Percentiles rank a stretch among this genome's conserved stretches.
These are phyloP conservation scores for Megaceryle alcyon DNA, from an alignment of 2,797 vertebrate species.

Conservation along the genomic window DNA sequence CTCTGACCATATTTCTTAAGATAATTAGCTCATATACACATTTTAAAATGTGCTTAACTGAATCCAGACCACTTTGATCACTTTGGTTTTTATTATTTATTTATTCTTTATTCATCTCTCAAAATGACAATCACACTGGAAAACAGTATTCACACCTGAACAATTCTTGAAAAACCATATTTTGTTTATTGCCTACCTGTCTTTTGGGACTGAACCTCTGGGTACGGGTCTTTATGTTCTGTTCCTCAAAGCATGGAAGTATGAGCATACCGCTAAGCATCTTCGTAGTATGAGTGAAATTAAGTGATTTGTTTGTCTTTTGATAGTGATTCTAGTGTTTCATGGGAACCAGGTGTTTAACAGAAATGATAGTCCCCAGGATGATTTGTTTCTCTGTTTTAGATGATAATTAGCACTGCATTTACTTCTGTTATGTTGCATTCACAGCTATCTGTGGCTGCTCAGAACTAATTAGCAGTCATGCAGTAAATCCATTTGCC, in stretches of 20 bases:
- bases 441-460: slow-evolving; percentile 34
- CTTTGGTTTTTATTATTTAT: not conserved
- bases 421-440: slow-evolving; percentile 45
- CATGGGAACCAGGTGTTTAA: slow-evolving; percentile 27
- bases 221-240: not conserved
- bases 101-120: not conserved
- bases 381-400: slow-evolving; percentile 44
- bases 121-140: not conserved
- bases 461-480: slow-evolving; percentile 61
- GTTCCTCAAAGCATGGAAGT: not conserved
- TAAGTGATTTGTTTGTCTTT: slow-evolving; percentile 11
- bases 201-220: not conserved
- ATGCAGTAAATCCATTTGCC: slow-evolving; percentile 47
- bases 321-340: slow-evolving; percentile 37
- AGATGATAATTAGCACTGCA: slow-evolving; percentile 32
- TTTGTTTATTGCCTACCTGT: not conserved
- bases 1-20: not conserved
- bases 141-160: not conserved
- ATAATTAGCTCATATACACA: not conserved
- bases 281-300: not conserved
- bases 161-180: not conserved
- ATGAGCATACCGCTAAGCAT: not conserved
- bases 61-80: not conserved
- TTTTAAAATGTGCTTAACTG: not conserved
- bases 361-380: slow-evolving; percentile 13